Percentiles rank a stretch among this genome's conserved stretches.
Evolutionary conservation across 2,888 invertebrate genomes (phyloP).

Genomic region (Junonia oenone): DNA sequence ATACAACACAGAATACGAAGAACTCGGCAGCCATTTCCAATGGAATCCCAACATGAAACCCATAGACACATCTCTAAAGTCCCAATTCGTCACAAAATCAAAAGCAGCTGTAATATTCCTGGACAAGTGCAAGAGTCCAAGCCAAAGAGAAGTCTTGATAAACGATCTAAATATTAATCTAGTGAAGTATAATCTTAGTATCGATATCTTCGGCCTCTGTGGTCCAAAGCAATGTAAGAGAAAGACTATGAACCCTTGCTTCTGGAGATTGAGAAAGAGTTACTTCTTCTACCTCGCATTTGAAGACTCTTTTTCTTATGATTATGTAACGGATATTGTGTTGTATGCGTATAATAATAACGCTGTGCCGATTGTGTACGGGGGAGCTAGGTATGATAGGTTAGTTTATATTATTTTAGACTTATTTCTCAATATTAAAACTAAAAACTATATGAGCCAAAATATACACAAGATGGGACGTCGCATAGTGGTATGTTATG

Average conservation of each 20-base stretch:
- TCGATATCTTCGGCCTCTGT: constrained; percentile 78
- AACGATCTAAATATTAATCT: constrained; percentile 64
- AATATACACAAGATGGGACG: no score
- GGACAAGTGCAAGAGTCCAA: constrained; percentile 50
- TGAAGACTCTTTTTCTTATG: constrained; percentile 84
- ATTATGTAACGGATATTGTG: constrained; percentile 64
- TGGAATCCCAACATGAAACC: constrained; percentile 44
- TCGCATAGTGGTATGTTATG: no score
- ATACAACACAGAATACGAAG: constrained; percentile 40
- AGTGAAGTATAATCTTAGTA: constrained; percentile 46
- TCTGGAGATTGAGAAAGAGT: constrained; percentile 61
- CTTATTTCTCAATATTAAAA: no score
- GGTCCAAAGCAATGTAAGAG: constrained; percentile 52
- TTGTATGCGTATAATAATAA: constrained; percentile 77
- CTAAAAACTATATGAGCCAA: no score
- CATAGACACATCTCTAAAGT: constrained; percentile 33
- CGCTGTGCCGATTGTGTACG: constrained; percentile 83
- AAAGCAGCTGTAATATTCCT: constrained; percentile 57
- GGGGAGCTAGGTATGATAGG: constrained; percentile 79
- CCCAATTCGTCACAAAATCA: constrained; percentile 43
- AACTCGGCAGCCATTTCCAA: constrained; percentile 38
- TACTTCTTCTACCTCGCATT: constrained; percentile 86
- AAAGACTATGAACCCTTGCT: constrained; percentile 48
- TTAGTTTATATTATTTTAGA: no score
- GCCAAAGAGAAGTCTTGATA: constrained; percentile 49